Evolutionary conservation across 2,888 invertebrate species (phyloP).

Genomic region (Panopea generosa): DNA sequence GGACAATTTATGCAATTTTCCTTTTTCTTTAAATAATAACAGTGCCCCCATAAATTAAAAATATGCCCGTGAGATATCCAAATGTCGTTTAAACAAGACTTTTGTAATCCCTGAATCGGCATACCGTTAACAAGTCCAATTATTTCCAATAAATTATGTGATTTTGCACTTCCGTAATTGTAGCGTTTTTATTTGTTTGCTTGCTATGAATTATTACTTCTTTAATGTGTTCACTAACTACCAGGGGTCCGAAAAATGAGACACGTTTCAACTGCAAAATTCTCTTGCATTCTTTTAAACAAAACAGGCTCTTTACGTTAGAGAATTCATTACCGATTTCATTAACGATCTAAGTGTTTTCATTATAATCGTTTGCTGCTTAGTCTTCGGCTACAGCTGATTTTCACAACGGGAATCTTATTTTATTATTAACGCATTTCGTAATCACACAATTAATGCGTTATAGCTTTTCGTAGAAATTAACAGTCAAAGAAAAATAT

Average conservation of each 20-base stretch:
- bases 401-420: no score
- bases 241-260: not conserved
- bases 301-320: no score
- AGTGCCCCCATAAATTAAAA: constrained; percentile 21
- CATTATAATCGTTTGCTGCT: no score
- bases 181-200: constrained; percentile 6
- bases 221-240: not conserved
- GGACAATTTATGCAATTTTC: constrained; percentile 8
- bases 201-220: constrained; percentile 1
- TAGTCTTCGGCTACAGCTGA: no score
- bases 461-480: no score
- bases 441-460: no score
- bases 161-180: constrained; percentile 14
- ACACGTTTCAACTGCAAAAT: constrained; percentile 8
- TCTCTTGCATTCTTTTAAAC: constrained; percentile 6
- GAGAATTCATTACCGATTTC: no score
- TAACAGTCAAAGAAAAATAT: no score
- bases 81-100: constrained; percentile 30
- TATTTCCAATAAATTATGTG: constrained; percentile 5
- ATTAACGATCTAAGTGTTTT: no score
- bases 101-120: not conserved
- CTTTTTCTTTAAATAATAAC: constrained; percentile 6
- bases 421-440: no score
- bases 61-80: constrained; percentile 38
- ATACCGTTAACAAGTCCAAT: constrained; percentile 13